Conservation (phyloP, 2,113 vertebrate species). For the Phaethornis superciliosus region DNA sequence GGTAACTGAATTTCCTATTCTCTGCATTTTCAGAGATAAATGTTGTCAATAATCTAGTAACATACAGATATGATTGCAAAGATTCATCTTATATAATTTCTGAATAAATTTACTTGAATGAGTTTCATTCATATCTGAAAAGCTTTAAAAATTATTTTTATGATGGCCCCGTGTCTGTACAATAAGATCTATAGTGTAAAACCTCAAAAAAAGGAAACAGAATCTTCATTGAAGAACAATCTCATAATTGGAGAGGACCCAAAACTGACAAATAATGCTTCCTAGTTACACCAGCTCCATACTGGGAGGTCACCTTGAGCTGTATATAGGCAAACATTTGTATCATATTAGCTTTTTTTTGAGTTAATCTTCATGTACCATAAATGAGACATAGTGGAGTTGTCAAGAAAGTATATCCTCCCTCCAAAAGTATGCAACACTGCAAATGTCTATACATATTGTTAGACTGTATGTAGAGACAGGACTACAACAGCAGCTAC, state of each 20-base stretch:
- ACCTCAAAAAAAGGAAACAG: neutral
- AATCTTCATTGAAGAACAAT: neutral
- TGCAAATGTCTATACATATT: neutral
- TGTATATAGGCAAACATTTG: neutral
- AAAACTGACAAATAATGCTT: neutral
- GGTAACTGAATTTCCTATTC: neutral
- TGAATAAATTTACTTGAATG: neutral
- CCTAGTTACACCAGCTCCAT: neutral
- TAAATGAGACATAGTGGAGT: neutral
- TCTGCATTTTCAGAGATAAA: neutral
- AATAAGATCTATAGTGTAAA: neutral
- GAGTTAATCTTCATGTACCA: conserved; percentile 21
- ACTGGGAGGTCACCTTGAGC: neutral
- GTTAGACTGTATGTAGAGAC: neutral
- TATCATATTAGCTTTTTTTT: conserved; percentile 15
- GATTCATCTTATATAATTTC: neutral
- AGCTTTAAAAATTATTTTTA: neutral
- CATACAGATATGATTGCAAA: neutral
- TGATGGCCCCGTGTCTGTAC: neutral
- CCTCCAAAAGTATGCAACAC: neutral
- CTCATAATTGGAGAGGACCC: neutral
- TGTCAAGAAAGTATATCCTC: conserved; percentile 26
- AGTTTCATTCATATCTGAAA: neutral
- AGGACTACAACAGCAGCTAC: neutral
- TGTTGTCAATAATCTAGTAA: neutral